Evolutionary conservation across 1,140 invertebrate genomes (phyloP).

Genomic region (Triops cancriformis): DNA sequence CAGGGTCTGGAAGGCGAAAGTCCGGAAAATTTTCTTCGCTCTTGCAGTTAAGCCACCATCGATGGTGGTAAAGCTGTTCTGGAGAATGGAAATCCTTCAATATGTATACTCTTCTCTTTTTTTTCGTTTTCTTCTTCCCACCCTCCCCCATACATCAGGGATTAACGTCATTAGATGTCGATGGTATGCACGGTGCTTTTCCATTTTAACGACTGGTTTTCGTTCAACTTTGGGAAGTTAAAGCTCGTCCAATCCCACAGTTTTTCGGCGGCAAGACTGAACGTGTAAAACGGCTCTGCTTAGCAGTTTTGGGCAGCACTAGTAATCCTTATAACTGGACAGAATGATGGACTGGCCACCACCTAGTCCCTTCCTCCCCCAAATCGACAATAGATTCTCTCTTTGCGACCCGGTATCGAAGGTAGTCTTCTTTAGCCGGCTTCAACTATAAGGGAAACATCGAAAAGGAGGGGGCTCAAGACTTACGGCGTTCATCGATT

Average conservation of each 20-base stretch:
- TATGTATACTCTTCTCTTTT: neutral
- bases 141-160: neutral
- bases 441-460: neutral
- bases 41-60: neutral
- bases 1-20: neutral
- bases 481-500: neutral
- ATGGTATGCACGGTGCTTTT: neutral
- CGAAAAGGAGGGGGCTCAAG: neutral
- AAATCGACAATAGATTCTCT: neutral
- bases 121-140: neutral
- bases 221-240: neutral
- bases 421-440: neutral
- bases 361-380: neutral
- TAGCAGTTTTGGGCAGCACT: neutral
- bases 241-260: neutral
- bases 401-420: neutral
- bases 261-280: neutral
- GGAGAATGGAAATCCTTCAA: constrained; percentile 1
- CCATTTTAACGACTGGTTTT: neutral
- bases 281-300: constrained; percentile 1
- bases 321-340: constrained; percentile 10
- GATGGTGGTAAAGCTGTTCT: constrained; percentile 4
- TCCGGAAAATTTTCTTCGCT: neutral
- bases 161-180: constrained; percentile 10
- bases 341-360: neutral